Evolutionary conservation across 64 coral and sea anemone genomes (phyloP).

Genomic region (Pachyseris speciosa): DNA sequence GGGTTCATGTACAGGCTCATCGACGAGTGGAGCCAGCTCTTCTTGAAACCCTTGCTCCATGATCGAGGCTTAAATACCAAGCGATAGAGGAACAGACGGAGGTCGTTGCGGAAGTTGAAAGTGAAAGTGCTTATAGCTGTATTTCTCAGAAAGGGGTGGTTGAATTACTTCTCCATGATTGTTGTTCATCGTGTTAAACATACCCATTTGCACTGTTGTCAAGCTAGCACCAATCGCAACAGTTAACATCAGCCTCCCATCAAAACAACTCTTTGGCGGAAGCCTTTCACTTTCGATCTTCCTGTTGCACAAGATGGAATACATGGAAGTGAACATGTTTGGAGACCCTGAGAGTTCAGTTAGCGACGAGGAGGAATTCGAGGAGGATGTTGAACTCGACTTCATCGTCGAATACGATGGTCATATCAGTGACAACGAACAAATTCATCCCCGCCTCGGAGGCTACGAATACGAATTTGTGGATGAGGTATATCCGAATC

Average conservation of each 20-base stretch:
- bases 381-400: background rate
- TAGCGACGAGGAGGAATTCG: background rate
- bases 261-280: no score
- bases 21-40: background rate
- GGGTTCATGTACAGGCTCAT: background rate
- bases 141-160: background rate
- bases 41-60: background rate
- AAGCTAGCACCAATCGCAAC: background rate
- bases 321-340: no score
- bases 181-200: background rate
- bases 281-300: background rate
- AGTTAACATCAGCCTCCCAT: background rate
- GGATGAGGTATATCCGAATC: slow-evolving; percentile 20
- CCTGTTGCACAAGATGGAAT: background rate
- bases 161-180: background rate
- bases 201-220: no score
- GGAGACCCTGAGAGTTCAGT: no score
- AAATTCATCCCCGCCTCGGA: background rate
- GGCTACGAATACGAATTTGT: slow-evolving; percentile 73
- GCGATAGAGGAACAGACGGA: background rate
- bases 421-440: background rate
- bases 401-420: background rate
- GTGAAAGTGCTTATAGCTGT: background rate
- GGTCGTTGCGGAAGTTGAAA: background rate
- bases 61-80: no score